Evolutionary conservation across 2,113 vertebrate species (phyloP).

Genomic region (Ciconia stormi): DNA sequence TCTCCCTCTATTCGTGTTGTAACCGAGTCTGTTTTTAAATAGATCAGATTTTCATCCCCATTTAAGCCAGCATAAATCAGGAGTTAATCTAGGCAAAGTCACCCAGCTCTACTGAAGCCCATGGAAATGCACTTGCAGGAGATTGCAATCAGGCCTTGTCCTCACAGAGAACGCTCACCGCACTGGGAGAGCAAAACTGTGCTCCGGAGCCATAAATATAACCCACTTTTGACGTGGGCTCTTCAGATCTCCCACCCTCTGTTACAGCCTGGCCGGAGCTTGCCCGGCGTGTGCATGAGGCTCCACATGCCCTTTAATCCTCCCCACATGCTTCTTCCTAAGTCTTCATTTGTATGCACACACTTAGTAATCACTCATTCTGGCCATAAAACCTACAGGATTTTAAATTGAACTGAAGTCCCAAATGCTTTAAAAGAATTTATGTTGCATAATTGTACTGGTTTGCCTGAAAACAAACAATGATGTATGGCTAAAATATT

Average conservation of each 20-base stretch:
- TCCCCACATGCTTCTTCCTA: neutral
- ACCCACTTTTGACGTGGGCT: neutral
- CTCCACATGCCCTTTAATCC: constrained; percentile 48
- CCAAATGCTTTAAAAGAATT: constrained; percentile 76
- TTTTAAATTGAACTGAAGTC: constrained; percentile 76
- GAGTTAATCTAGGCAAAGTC: neutral
- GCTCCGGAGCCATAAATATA: constrained; percentile 23
- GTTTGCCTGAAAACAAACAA: constrained; percentile 73
- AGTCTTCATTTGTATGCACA: constrained; percentile 57
- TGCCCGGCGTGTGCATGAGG: neutral
- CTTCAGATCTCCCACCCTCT: neutral
- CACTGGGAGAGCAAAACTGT: constrained; percentile 8
- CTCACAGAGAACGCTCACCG: neutral
- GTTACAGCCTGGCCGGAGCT: neutral
- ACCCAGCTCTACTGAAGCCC: neutral
- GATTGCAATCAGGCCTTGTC: neutral
- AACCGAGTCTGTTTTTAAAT: neutral
- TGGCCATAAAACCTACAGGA: constrained; percentile 70
- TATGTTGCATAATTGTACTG: constrained; percentile 75
- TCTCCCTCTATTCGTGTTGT: neutral
- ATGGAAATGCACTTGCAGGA: neutral
- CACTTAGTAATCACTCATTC: constrained; percentile 60
- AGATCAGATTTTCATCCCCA: neutral
- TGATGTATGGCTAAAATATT: constrained; percentile 69
- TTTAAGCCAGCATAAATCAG: neutral